Evolutionary conservation across 2,888 invertebrate genomes (phyloP).

Genomic region (Sycophila texana): DNA sequence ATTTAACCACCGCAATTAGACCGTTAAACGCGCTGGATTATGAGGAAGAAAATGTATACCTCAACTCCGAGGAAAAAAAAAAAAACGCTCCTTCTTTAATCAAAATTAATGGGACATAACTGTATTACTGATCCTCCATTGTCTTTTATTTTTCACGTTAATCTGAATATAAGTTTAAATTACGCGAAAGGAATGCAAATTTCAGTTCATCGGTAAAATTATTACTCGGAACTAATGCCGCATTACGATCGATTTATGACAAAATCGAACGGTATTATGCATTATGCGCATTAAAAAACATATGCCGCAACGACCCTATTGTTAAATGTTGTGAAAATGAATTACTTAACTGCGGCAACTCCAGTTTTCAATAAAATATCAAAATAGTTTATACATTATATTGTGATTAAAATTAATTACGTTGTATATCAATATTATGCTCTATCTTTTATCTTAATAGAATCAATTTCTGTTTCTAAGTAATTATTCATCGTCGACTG

Average conservation of each 20-base stretch:
- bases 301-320: conserved; percentile 11
- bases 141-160: conserved; percentile 11
- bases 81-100: conserved; percentile 15
- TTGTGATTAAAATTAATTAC: too few relatives aligned
- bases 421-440: too few relatives aligned
- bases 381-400: conserved; percentile 17
- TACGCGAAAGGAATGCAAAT: neutral
- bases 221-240: conserved; percentile 27
- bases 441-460: too few relatives aligned
- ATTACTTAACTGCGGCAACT: conserved; percentile 12
- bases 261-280: conserved; percentile 24
- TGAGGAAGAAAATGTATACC: neutral
- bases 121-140: neutral
- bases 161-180: neutral
- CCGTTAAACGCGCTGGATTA: conserved; percentile 8
- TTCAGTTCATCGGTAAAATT: conserved; percentile 17
- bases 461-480: too few relatives aligned
- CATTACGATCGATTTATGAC: conserved; percentile 10
- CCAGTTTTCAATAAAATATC: conserved; percentile 14
- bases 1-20: conserved; percentile 6
- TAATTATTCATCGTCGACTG: too few relatives aligned
- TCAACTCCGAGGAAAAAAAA: neutral
- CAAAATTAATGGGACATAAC: conserved; percentile 36
- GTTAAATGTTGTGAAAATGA: conserved; percentile 38
- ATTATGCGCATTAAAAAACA: neutral